Evolutionary conservation across 1,140 invertebrate species (phyloP).

Genomic region (Chironomus tepperi): DNA sequence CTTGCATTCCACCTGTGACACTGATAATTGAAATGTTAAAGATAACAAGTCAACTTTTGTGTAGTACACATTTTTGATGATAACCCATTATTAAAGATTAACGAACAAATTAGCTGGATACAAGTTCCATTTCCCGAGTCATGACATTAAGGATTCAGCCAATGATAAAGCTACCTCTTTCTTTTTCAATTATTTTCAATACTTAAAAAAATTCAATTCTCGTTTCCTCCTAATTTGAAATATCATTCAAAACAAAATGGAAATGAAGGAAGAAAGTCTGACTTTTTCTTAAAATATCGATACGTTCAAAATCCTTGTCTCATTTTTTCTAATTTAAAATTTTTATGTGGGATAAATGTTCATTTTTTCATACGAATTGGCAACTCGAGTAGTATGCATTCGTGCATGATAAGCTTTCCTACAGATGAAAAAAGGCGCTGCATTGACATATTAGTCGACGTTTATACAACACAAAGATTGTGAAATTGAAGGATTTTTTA

Average conservation of each 20-base stretch:
- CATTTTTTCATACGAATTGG: constrained; percentile 22
- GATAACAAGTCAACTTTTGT: background rate
- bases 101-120: too few species aligned
- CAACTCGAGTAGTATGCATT: constrained; percentile 14
- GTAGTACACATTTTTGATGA: too few species aligned
- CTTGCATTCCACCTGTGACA: too few species aligned
- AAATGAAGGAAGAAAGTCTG: background rate
- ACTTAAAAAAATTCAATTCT: background rate
- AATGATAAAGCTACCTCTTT: background rate
- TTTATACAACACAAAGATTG: too few species aligned
- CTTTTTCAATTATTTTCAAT: background rate
- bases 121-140: background rate
- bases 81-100: too few species aligned
- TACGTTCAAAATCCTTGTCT: background rate
- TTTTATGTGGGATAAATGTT: background rate
- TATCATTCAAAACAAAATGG: background rate
- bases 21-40: too few species aligned
- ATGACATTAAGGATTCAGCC: background rate
- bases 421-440: background rate
- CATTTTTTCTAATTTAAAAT: too few species aligned
- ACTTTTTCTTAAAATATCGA: background rate
- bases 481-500: too few species aligned
- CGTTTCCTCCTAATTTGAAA: background rate
- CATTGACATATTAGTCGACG: too few species aligned
- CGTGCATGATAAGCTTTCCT: constrained; percentile 16